These are phyloP conservation scores for Teleogryllus oceanicus DNA, from an alignment of 2,888 invertebrate species.

Conservation along the genomic window DNA sequence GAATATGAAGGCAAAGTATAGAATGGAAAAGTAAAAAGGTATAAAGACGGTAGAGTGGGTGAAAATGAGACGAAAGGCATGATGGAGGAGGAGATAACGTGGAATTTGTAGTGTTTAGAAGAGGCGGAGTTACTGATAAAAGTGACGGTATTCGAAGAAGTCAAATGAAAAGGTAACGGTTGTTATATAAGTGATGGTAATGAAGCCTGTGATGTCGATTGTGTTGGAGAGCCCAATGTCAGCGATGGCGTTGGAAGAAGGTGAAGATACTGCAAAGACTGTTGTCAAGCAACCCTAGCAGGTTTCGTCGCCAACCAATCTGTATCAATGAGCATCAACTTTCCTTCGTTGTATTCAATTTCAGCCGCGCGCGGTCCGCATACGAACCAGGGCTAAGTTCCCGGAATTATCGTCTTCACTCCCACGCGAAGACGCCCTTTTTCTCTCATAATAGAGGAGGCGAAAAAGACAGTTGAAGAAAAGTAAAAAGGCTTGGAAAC, in stretches of 20 bases:
- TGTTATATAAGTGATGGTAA: too few species aligned
- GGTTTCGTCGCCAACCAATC: constrained; percentile 5
- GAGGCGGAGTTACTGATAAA: too few species aligned
- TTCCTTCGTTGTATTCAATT: neutral
- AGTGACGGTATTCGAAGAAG: too few species aligned
- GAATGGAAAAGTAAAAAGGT: too few species aligned
- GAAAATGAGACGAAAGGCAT: neutral
- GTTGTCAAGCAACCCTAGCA: neutral
- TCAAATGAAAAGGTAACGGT: too few species aligned
- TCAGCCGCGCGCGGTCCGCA: neutral
- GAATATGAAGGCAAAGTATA: too few species aligned
- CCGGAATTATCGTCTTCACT: neutral
- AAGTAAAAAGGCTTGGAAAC: constrained; percentile 1
- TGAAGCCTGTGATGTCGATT: too few species aligned
- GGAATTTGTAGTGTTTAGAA: neutral
- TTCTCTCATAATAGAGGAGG: neutral
- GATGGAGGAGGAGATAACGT: neutral
- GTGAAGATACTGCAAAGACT: neutral
- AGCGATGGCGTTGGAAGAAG: neutral
- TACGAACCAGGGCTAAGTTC: neutral
- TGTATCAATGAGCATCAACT: neutral
- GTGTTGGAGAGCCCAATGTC: too few species aligned
- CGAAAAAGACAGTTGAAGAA: neutral
- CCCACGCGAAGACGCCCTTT: neutral
- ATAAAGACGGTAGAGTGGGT: too few species aligned